Evolutionary conservation across 2,113 vertebrate species (phyloP), one percentile per base, ranked within the genome.

Genomic region (Neotragus moschatus): DNA sequence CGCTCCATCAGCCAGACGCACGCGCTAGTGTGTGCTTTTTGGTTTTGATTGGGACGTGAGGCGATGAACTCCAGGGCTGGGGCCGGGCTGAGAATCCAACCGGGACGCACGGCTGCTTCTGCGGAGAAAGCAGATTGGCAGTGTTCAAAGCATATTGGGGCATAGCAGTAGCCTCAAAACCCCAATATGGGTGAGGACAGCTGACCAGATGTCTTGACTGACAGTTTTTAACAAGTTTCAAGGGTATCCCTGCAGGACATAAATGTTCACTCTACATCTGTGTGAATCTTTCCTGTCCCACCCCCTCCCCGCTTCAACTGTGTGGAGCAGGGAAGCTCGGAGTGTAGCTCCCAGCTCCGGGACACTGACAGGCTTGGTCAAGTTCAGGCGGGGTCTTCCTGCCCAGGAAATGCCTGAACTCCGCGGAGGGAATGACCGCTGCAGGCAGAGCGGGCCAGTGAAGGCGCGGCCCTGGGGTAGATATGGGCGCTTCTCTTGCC

Each of bases 151-250:
- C 99, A 99, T 99, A 99, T 99, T 99, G 99, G 99, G 99, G 99
- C 98, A 98, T 99, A 99, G 99, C 99, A 98, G 98, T 98, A 98
- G 98, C 98, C 98, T 99, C 98, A 99, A 99, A 99, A 97, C 99
- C 98, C 99, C 99, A 99, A 99, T 99, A 99, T 99, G 99, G 99
- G 98, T 98, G 96, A 98, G 99, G 99, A 99, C 98, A 99, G 98
- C 98, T 99, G 98, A 99, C 99, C 99, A 99, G 99, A 99, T 99
- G 99, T 99, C 99, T 99, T 99, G 98, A 99, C 98, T 99, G 98
- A 99, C 98, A 98, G 99, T 99, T 99, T 99, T 98, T 98, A 99
- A 98, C 98, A 98, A 92, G 97, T 98, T 99, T 99, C 98, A 98
- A 98, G 98, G 98, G 98, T 98, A 98, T 98, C 98, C 98, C 98